These are phyloP conservation scores for Lepidotrigona ventralis DNA, from an alignment of 1,140 invertebrate species.

Conservation along the genomic window DNA sequence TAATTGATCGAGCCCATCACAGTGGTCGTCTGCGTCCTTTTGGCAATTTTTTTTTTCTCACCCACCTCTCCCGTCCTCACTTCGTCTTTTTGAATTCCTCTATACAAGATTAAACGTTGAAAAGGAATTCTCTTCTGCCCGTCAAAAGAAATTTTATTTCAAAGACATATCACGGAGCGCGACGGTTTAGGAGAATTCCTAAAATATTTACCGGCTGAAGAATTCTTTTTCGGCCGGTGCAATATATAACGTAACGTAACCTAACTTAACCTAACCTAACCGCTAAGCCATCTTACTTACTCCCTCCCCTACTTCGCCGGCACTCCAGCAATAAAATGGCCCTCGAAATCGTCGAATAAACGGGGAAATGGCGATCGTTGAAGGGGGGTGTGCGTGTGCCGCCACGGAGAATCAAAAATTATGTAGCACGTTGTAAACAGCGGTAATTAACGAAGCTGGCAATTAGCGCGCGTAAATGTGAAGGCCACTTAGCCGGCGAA, in stretches of 20 bases:
- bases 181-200: neutral
- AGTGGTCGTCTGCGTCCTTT: neutral
- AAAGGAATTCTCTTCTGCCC: too few relatives aligned
- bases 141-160: neutral
- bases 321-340: neutral
- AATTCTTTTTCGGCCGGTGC: neutral
- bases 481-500: constrained; percentile 11
- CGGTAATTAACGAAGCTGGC: constrained; percentile 39
- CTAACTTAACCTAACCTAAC: neutral
- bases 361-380: neutral
- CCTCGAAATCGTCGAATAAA: neutral
- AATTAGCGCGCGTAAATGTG: constrained; percentile 39
- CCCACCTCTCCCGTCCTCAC: too few relatives aligned
- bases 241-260: neutral
- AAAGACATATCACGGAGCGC: neutral
- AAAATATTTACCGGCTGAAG: neutral
- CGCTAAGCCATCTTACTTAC: too few relatives aligned
- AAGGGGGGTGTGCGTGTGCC: neutral
- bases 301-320: too few relatives aligned
- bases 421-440: constrained; percentile 15
- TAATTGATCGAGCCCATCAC: constrained; percentile 13
- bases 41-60: neutral
- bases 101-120: too few relatives aligned
- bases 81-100: too few relatives aligned
- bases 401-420: constrained; percentile 35